phyloP scores from a whole-genome alignment of 2,888 invertebrate genomes.

The Teinopalpus imperialis region DNA sequence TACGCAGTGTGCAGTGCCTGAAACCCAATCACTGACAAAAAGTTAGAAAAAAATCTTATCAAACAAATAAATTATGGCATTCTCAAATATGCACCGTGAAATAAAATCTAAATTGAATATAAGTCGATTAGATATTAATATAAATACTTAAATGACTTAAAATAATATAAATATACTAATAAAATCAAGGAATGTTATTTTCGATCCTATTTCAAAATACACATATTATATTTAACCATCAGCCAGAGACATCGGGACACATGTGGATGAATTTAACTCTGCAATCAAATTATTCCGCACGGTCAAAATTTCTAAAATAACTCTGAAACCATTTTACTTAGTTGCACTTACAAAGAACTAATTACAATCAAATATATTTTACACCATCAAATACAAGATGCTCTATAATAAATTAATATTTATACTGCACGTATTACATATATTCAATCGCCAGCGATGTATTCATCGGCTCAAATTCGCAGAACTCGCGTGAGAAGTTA shows the following conservation, averaged over 20 bases:
- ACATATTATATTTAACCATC: no score
- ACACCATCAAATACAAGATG: not conserved
- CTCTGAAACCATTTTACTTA: not conserved
- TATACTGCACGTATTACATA: not conserved
- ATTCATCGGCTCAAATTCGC: not conserved
- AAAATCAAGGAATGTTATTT: conserved; percentile 47
- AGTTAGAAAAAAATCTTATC: conserved; percentile 78
- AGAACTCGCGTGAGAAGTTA: not conserved
- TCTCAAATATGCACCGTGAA: conserved; percentile 66
- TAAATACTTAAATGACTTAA: conserved; percentile 37
- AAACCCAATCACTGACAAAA: no score
- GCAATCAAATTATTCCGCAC: not conserved
- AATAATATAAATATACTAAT: conserved; percentile 34
- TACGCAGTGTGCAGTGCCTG: no score
- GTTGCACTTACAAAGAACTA: conserved; percentile 6
- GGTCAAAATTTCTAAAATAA: conserved; percentile 5
- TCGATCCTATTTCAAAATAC: conserved; percentile 34
- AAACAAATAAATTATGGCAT: conserved; percentile 72
- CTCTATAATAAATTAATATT: not conserved
- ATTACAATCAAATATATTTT: not conserved
- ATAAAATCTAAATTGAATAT: conserved; percentile 26
- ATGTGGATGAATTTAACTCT: not conserved
- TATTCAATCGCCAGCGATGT: conserved; percentile 27
- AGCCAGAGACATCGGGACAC: no score
- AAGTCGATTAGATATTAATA: conserved; percentile 23